These are phyloP conservation scores for Chymomyza fuscimana DNA, from an alignment of 2,888 invertebrate genomes.

Conservation along the genomic window DNA sequence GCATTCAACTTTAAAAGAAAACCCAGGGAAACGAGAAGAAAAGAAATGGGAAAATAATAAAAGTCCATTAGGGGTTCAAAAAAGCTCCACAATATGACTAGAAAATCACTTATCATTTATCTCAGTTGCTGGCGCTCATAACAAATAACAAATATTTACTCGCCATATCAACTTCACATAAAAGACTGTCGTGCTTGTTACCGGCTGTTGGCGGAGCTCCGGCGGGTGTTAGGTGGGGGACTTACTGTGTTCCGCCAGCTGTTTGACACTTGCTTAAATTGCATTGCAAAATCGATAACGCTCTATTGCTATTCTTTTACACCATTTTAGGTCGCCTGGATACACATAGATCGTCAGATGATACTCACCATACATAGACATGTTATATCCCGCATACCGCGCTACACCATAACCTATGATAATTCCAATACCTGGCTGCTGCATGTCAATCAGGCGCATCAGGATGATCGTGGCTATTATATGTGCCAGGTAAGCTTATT, in stretches of 20 bases:
- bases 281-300: neutral
- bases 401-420: slow-evolving; percentile 94
- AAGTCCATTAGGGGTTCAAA: neutral
- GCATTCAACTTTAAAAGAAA: too few species aligned
- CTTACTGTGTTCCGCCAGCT: slow-evolving; percentile 11
- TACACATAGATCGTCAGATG: slow-evolving; percentile 96
- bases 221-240: slow-evolving; percentile 3
- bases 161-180: too few species aligned
- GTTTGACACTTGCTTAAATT: slow-evolving; percentile 13
- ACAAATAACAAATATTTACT: slow-evolving; percentile 74
- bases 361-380: slow-evolving; percentile 95
- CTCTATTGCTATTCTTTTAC: slow-evolving; percentile 32
- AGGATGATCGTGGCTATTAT: too few species aligned
- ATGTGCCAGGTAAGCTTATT: slow-evolving; percentile 64
- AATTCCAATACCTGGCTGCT: slow-evolving; percentile 83
- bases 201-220: slow-evolving; percentile 28
- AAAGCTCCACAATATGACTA: slow-evolving; percentile 44
- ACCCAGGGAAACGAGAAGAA: slow-evolving; percentile 77
- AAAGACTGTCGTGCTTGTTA: slow-evolving; percentile 39
- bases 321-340: slow-evolving; percentile 90
- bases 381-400: slow-evolving; percentile 93
- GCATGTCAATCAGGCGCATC: too few species aligned
- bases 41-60: slow-evolving; percentile 22
- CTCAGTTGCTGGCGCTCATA: slow-evolving; percentile 56
- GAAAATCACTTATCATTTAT: slow-evolving; percentile 72